Evolutionary conservation across 2,797 vertebrate species (phyloP), one percentile per base, ranked within the genome.

Genomic region (Hoplostethus mediterraneus): DNA sequence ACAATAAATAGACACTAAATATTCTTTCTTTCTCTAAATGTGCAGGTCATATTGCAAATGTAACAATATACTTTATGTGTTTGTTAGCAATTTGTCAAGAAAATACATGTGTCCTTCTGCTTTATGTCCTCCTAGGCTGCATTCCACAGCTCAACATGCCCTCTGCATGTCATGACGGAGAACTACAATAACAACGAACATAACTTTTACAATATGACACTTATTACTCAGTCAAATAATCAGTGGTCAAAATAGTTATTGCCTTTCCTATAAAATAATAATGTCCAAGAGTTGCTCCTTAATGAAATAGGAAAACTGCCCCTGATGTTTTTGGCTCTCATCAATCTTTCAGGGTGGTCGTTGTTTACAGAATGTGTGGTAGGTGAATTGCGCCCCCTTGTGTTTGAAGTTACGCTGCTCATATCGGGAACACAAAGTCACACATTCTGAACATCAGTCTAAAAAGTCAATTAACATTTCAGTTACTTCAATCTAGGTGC

Each of bases 381-480:
- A 21, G 16, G 30, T 84, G 69, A 28, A 72, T 42, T 49, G 67
- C 2, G 1, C 80, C 83, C 71, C 77, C 83, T 10, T 72, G 85
- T 85, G 89, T 78, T 56, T 14, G 3, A 58, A 61, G 5, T 17
- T 14, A 44, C 36, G 3, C 42, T 44, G 4, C 42, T 44, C 13
- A 3, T 13, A 55, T 11, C 16, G 12, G 53, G 0, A 55, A 55
- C 7, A 16, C 9, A 55, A 8, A 55, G 28, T 55, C 25, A 31
- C 31, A 52, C 6, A 53, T 13, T 28, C 51, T 55, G 14, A 5
- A 7, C 13, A 54, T 31, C 6, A 6, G 7, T 13, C 28, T 54
- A 31, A 54, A 31, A 30, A 28, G 12, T 0, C 11, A 54, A 5
- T 14, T 25, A 21, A 11, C n/a, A 52, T 31, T 54, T 31, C n/a